phyloP scores from a whole-genome alignment of 1,140 invertebrate genomes.

The Rhopalosiphum padi region DNA sequence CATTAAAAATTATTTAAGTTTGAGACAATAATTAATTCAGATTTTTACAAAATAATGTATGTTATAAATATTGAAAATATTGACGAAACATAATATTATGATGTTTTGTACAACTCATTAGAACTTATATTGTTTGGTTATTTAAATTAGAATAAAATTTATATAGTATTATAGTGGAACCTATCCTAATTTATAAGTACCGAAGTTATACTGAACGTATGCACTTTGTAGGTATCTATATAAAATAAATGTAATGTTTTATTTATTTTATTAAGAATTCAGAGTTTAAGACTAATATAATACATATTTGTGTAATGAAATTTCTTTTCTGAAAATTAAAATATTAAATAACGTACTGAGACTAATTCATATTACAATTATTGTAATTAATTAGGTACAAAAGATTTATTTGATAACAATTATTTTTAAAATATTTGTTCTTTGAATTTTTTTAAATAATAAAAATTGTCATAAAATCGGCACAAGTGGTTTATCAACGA shows the following conservation, averaged over 20 bases:
- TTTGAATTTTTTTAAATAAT: neutral
- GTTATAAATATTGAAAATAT: no score
- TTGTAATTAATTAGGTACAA: neutral
- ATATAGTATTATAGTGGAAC: neutral
- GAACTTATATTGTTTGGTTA: neutral
- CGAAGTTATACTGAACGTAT: neutral
- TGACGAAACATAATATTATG: neutral
- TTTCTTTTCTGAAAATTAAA: neutral
- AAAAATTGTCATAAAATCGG: neutral
- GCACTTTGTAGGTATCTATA: no score
- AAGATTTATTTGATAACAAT: neutral
- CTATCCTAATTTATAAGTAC: neutral
- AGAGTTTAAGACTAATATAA: neutral
- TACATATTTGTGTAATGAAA: neutral
- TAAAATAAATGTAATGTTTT: no score
- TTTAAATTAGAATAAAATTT: neutral
- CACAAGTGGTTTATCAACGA: neutral
- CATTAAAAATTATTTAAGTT: no score
- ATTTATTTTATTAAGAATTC: neutral
- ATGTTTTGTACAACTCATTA: neutral
- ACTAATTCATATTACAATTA: neutral
- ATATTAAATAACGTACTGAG: neutral
- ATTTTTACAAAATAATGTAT: no score
- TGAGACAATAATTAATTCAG: no score
- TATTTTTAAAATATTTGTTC: neutral